Evolutionary conservation across 2,797 vertebrate genomes (phyloP).

Genomic region (Sebastes hopkinsi): DNA sequence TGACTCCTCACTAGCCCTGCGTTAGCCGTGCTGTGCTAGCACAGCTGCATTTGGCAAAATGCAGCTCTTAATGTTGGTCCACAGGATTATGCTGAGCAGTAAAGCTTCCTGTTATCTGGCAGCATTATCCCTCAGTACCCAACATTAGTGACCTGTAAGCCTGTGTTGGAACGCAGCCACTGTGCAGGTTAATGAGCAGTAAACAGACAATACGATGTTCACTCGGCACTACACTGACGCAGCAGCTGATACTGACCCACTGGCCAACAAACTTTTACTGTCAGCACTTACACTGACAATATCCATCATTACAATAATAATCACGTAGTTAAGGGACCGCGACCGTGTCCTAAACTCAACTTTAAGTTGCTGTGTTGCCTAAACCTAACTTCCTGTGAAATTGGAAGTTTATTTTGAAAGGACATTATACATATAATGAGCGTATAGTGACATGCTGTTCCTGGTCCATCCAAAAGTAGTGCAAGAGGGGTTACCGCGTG

Average conservation of each 20-base stretch:
- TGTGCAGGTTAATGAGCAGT: constrained; percentile 46
- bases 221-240: not conserved
- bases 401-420: too few species aligned
- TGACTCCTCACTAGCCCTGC: not conserved
- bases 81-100: constrained; percentile 61
- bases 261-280: not conserved
- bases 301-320: too few species aligned
- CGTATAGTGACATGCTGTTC: too few species aligned
- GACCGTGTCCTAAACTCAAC: too few species aligned
- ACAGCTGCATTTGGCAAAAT: constrained; percentile 28
- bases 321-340: not conserved
- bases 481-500: too few species aligned
- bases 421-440: too few species aligned
- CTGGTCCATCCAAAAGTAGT: too few species aligned
- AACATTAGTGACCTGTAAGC: constrained; percentile 66
- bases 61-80: constrained; percentile 53
- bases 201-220: not conserved
- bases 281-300: not conserved
- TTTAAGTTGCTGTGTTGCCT: too few species aligned
- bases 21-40: not conserved
- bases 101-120: constrained; percentile 64
- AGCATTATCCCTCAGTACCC: constrained; percentile 55
- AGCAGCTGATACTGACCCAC: not conserved
- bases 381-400: too few species aligned
- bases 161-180: constrained; percentile 17